These are phyloP conservation scores for Erpornis zantholeuca DNA, from an alignment of 2,113 vertebrate species.

Conservation along the genomic window DNA sequence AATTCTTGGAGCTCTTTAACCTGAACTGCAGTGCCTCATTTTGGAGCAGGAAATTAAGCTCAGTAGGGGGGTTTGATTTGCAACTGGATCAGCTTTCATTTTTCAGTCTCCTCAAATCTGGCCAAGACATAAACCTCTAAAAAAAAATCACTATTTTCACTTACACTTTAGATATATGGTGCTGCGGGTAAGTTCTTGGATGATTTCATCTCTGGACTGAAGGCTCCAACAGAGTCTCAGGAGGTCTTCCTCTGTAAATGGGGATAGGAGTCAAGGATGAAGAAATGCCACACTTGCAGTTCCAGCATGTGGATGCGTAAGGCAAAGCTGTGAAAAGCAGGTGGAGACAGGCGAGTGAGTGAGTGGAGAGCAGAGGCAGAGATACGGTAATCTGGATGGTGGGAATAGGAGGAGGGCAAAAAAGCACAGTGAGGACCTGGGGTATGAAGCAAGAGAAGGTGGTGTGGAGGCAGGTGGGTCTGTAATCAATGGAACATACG, in stretches of 20 bases:
- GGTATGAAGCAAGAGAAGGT: not conserved
- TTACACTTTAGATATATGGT: not conserved
- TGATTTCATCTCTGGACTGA: not conserved
- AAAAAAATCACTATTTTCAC: not conserved
- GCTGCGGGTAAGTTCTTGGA: not conserved
- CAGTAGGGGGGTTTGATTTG: not conserved
- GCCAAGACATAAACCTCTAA: not conserved
- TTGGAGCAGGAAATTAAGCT: not conserved
- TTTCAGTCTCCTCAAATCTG: not conserved
- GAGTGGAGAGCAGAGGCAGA: not conserved
- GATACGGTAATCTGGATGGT: not conserved
- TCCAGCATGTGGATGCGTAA: not conserved
- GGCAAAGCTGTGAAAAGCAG: not conserved
- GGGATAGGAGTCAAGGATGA: not conserved
- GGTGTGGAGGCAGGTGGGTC: not conserved
- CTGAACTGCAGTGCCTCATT: not conserved
- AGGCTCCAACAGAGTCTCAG: not conserved
- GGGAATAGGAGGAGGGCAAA: not conserved
- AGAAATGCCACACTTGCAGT: not conserved
- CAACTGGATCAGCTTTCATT: not conserved
- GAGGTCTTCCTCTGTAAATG: not conserved
- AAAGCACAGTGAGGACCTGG: not conserved
- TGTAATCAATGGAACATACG: not conserved
- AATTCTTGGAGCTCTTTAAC: not conserved
- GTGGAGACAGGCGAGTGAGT: not conserved